A percentile compares a stretch with the other conserved stretches of the same genome.
Conservation (phyloP, 2,113 vertebrate species). For the Carassius auratus region DNA sequence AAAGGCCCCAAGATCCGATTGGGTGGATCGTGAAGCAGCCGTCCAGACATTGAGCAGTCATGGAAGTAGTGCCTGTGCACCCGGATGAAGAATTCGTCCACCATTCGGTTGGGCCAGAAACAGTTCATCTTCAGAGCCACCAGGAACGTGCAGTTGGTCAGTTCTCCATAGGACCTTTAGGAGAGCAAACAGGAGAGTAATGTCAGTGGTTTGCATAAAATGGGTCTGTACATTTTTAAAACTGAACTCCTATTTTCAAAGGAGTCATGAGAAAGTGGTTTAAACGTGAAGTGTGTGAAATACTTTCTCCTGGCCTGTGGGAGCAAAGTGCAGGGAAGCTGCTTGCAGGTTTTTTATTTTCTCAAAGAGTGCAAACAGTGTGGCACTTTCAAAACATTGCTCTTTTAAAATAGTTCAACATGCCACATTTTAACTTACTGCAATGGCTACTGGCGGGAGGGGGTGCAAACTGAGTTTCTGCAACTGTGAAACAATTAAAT, state of each 20-base stretch:
- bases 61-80: conserved; percentile 88
- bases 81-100: conserved; percentile 88
- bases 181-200: conserved; percentile 28
- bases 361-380: not conserved
- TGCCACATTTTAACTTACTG: not conserved
- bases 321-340: not conserved
- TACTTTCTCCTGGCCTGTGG: not conserved
- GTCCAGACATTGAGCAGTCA: conserved; percentile 82
- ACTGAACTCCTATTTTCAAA: not conserved
- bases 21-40: conserved; percentile 84
- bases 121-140: conserved; percentile 80
- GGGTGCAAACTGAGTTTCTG: not conserved
- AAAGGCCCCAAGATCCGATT: conserved; percentile 86
- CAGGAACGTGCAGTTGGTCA: conserved; percentile 87
- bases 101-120: conserved; percentile 88
- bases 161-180: conserved; percentile 81
- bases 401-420: not conserved
- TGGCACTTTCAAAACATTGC: not conserved
- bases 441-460: not conserved
- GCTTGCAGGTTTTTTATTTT: not conserved
- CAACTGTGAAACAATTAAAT: not conserved
- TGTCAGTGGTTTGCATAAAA: not conserved
- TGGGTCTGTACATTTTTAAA: not conserved
- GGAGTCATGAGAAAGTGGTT: not conserved
- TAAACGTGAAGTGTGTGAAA: not conserved